A percentile compares a stretch with the other conserved stretches of the same genome.
phyloP scores from a whole-genome alignment of 2,113 vertebrate species.

The Pagrus major region DNA sequence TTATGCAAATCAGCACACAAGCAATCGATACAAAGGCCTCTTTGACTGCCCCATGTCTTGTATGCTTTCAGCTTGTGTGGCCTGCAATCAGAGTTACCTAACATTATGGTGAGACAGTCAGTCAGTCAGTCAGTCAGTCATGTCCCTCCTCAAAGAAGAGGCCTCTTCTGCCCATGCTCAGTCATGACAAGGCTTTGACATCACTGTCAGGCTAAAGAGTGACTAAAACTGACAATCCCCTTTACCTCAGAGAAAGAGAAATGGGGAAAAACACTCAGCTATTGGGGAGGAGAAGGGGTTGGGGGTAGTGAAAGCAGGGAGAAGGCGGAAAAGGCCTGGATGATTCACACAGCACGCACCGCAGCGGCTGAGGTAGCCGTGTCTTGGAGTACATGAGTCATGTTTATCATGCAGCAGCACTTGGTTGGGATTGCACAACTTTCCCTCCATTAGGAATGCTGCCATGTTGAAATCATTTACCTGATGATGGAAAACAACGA shows the following conservation, averaged over 20 bases:
- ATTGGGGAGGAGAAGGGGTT: slow-evolving; percentile 31
- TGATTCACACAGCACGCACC: slow-evolving; percentile 79
- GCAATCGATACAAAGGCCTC: slow-evolving; percentile 16
- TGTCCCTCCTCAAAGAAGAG: slow-evolving; percentile 22
- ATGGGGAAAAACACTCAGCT: slow-evolving; percentile 53
- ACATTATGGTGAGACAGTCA: slow-evolving; percentile 52
- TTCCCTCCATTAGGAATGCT: slow-evolving; percentile 70
- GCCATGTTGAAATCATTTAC: slow-evolving; percentile 77
- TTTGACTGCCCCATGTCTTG: slow-evolving; percentile 15
- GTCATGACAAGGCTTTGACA: slow-evolving; percentile 67
- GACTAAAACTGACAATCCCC: slow-evolving; percentile 74
- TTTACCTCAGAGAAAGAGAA: slow-evolving; percentile 65
- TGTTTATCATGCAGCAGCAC: slow-evolving; percentile 77
- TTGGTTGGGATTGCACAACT: slow-evolving; percentile 70
- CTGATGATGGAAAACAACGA: slow-evolving; percentile 64
- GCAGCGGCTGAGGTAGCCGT: slow-evolving; percentile 73
- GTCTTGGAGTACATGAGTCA: slow-evolving; percentile 85
- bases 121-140: slow-evolving; percentile 44
- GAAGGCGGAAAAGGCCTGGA: slow-evolving; percentile 60
- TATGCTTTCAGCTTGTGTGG: slow-evolving; percentile 16
- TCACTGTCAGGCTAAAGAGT: slow-evolving; percentile 63
- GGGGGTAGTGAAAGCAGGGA: slow-evolving; percentile 22
- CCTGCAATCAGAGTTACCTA: slow-evolving; percentile 41
- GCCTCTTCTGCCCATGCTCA: slow-evolving; percentile 59
- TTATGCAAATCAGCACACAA: slow-evolving; percentile 27